These are phyloP conservation scores for Asbolus verrucosus DNA, from an alignment of 1,140 invertebrate species.

Conservation along the genomic window DNA sequence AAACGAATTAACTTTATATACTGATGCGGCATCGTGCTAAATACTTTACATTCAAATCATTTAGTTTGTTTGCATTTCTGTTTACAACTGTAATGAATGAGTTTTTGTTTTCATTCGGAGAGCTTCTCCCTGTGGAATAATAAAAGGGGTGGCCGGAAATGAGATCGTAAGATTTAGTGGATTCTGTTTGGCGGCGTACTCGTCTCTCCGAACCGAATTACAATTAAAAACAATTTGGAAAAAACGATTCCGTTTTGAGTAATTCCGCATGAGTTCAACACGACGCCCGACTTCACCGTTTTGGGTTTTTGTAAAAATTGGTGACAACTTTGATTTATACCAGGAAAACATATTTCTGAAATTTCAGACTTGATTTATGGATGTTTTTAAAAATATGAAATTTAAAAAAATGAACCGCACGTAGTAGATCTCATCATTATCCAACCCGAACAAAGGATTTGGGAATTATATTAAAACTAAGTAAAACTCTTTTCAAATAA, in stretches of 20 bases:
- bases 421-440: no score
- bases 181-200: constrained; percentile 23
- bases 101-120: constrained; percentile 48
- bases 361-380: no score
- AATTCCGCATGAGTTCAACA: no score
- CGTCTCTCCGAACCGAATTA: constrained; percentile 2
- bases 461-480: no score
- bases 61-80: constrained; percentile 39
- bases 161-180: constrained; percentile 48
- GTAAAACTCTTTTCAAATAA: no score
- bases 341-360: no score
- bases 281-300: no score
- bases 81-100: constrained; percentile 46
- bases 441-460: no score
- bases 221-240: constrained; percentile 34
- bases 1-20: no score
- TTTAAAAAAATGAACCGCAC: no score
- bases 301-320: not conserved
- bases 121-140: constrained; percentile 41
- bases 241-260: not conserved
- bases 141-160: constrained; percentile 48
- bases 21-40: not conserved
- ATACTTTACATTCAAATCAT: constrained; percentile 44
- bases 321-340: no score
- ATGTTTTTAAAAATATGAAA: no score